These are phyloP conservation scores for Phragmatobia fuliginosa DNA, from an alignment of 2,888 invertebrate species.

Conservation along the genomic window DNA sequence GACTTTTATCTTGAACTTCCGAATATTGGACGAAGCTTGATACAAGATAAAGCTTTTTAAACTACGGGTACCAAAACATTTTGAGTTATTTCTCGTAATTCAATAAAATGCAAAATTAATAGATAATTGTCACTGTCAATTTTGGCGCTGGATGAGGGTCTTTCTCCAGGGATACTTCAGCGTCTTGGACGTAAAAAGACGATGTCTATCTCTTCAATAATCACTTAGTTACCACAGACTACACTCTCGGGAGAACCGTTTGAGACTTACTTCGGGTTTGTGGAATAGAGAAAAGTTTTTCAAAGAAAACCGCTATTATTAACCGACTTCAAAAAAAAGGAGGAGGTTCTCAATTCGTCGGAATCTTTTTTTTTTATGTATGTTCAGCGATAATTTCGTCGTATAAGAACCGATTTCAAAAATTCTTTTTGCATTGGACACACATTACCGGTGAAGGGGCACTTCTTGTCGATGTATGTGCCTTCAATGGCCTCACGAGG, in stretches of 20 bases:
- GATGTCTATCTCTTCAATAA: constrained; percentile 9
- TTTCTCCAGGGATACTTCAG: constrained; percentile 12
- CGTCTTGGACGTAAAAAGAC: background rate
- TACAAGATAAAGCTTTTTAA: background rate
- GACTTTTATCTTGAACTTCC: background rate
- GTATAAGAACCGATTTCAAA: too few species aligned
- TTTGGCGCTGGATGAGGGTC: constrained; percentile 12
- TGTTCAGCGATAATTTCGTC: too few species aligned
- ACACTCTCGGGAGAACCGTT: background rate
- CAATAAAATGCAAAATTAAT: background rate
- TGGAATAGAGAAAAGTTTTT: background rate
- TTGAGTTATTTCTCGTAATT: background rate
- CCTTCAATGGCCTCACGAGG: too few species aligned
- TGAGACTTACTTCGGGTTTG: background rate
- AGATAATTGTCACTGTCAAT: background rate
- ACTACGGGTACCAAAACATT: background rate
- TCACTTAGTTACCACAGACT: constrained; percentile 13
- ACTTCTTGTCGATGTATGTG: too few species aligned
- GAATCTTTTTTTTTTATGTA: too few species aligned
- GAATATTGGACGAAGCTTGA: background rate
- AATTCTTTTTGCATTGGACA: too few species aligned
- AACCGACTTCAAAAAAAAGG: too few species aligned
- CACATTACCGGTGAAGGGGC: too few species aligned
- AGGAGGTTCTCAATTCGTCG: too few species aligned
- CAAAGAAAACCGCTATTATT: background rate